Base-by-base conservation (phyloP, 1,140 invertebrate genomes). In the Leptinotarsa lineolata region DNA sequence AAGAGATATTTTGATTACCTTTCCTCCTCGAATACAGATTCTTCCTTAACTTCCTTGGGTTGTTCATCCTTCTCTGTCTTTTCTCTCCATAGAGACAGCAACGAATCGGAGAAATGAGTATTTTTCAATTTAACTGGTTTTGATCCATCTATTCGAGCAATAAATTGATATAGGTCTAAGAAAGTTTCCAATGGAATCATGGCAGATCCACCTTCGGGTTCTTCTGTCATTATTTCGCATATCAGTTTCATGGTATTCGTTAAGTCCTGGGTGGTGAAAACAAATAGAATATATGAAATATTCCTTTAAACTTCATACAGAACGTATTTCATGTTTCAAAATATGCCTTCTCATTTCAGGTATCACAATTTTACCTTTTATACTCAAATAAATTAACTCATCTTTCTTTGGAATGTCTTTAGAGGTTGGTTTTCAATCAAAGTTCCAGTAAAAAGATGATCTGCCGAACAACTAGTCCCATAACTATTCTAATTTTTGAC, bases 141-240 rank as follows among this genome's bases (percentile, higher is more conserved):
- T 18, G 84, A 82, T 68, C 88, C 90, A 83, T 94, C 91, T 70
- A 94, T 88, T 61, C 82, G 78, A 2, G 92, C 92, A 22, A 95
- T 84, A 80, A 91, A 93, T 68, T 82, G 84, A 84, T 94, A 95
- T 73, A 93, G 85, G 45, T 86, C 85, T 39, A 90, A 82, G 82
- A 94, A 94, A 24, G 88, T 87, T 70, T 87, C 85, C 48, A 91
- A 86, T 0, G 90, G 88, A 68, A 96, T 92, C 76, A 90, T 89
- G 2, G 92, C 89, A 4, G 91, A 90, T 2, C 92, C 93, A 54
- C 94, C 94, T 77, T 94, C 92, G 2, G 93, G 91, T 81, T 95
- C 93, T 74, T 91, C 88, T 20, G 94, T 95, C 72, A 95, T 84
- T 45, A 94, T 86, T 84, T 95, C 93, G 84, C 94, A 95, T 59